Conservation (phyloP, 2,113 vertebrate species). For the Propithecus coquereli region DNA sequence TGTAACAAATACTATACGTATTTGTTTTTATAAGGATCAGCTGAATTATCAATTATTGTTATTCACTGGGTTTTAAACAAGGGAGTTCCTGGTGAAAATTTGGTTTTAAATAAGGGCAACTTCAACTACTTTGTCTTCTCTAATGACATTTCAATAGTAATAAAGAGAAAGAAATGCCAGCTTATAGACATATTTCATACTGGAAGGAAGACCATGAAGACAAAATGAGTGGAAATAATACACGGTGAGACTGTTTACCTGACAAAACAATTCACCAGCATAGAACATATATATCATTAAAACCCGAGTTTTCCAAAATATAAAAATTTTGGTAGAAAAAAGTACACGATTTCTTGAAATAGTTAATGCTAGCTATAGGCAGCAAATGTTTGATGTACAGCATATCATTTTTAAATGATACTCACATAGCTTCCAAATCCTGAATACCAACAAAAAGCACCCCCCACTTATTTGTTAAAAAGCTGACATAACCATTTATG, state of each 20-base stretch:
- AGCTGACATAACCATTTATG: not conserved
- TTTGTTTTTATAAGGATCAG: not conserved
- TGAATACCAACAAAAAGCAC: constrained; percentile 18
- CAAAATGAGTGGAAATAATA: constrained; percentile 13
- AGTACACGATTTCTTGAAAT: not conserved
- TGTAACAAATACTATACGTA: not conserved
- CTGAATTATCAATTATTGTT: constrained; percentile 2
- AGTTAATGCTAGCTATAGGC: not conserved
- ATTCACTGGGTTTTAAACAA: not conserved
- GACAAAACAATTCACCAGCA: not conserved
- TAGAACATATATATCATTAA: constrained; percentile 38
- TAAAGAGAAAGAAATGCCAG: not conserved
- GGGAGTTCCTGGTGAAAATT: not conserved
- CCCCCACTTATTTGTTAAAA: not conserved
- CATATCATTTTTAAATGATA: not conserved
- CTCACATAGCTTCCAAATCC: constrained; percentile 16
- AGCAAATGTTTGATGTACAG: not conserved
- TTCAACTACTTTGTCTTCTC: constrained; percentile 8
- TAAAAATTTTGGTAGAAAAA: constrained; percentile 33
- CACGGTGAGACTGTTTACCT: not conserved
- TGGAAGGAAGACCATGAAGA: not conserved
- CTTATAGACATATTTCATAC: not conserved
- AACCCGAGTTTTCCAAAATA: constrained; percentile 37
- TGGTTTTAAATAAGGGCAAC: not conserved
- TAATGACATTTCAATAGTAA: not conserved